Evolutionary conservation across 2,888 invertebrate genomes (phyloP).

Genomic region (Gonocerus acuteangulatus): DNA sequence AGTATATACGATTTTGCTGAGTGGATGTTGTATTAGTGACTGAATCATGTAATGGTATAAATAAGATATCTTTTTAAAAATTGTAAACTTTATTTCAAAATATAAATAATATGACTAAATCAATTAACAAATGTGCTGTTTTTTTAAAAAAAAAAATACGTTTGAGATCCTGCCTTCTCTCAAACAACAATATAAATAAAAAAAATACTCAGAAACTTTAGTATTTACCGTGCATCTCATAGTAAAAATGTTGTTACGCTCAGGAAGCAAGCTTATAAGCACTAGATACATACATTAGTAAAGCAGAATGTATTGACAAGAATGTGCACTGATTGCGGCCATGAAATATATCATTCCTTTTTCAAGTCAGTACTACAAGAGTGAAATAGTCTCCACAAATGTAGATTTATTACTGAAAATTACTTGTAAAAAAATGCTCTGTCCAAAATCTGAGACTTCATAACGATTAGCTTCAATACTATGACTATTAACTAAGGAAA

Average conservation of each 20-base stretch:
- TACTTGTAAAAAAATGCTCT: not conserved
- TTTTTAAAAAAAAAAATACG: not conserved
- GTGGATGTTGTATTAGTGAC: no score
- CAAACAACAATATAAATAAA: not conserved
- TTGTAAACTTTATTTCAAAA: not conserved
- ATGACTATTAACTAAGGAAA: no score
- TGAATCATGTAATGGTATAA: no score
- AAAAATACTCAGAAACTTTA: not conserved
- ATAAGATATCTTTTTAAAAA: no score
- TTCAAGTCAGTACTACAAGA: not conserved
- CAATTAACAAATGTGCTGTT: not conserved
- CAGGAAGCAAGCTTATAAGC: conserved; percentile 16
- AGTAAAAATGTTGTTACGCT: not conserved
- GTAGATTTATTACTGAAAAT: not conserved
- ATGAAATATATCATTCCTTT: not conserved
- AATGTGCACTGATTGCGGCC: not conserved
- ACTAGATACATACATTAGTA: conserved; percentile 18
- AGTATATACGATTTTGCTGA: no score
- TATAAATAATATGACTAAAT: not conserved
- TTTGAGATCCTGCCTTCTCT: no score
- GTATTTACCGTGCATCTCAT: no score
- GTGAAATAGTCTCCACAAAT: conserved; percentile 12
- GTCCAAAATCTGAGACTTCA: not conserved
- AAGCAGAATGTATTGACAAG: conserved; percentile 1
- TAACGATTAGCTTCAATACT: not conserved